Conservation (phyloP, 2,797 vertebrate species). For the Apogon hyalosoma region DNA sequence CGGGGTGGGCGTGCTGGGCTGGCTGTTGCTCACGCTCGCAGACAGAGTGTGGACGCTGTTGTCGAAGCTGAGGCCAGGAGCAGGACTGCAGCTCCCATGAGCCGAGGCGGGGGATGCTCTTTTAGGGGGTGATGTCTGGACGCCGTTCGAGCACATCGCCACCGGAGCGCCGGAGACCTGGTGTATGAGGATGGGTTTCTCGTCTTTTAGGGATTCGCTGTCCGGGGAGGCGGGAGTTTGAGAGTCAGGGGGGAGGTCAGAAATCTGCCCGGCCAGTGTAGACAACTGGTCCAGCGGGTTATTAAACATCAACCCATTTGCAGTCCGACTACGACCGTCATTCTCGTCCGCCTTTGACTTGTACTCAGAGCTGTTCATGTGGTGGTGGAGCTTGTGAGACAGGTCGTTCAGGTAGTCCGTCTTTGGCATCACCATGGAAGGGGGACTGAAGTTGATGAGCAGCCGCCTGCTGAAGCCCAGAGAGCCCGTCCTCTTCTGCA, state of each 20-base stretch:
- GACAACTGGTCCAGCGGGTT: conserved; percentile 96
- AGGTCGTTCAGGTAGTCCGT: conserved; percentile 88
- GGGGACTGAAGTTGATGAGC: conserved; percentile 90
- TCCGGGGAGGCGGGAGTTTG: conserved; percentile 87
- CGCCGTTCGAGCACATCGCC: conserved; percentile 78
- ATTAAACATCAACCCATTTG: conserved; percentile 87
- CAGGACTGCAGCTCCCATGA: conserved; percentile 88
- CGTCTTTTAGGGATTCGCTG: conserved; percentile 87
- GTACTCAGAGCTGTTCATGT: conserved; percentile 69
- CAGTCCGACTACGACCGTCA: conserved; percentile 73
- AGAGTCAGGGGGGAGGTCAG: conserved; percentile 89
- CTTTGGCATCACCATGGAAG: conserved; percentile 91
- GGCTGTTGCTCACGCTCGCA: conserved; percentile 90
- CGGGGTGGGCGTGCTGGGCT: conserved; percentile 88
- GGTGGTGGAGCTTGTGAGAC: conserved; percentile 80
- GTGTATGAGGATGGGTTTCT: conserved; percentile 94
- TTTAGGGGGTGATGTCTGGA: conserved; percentile 86
- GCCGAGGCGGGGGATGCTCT: conserved; percentile 83
- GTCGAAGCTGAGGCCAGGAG: conserved; percentile 88
- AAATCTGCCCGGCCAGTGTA: conserved; percentile 91
- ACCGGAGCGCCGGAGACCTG: conserved; percentile 84
- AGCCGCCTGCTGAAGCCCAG: conserved; percentile 90
- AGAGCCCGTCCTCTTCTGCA: conserved; percentile 93
- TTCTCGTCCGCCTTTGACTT: conserved; percentile 80
- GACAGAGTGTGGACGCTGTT: conserved; percentile 81